Base-by-base conservation (phyloP, 2,888 invertebrate genomes). In the Serrognathus titanus region DNA sequence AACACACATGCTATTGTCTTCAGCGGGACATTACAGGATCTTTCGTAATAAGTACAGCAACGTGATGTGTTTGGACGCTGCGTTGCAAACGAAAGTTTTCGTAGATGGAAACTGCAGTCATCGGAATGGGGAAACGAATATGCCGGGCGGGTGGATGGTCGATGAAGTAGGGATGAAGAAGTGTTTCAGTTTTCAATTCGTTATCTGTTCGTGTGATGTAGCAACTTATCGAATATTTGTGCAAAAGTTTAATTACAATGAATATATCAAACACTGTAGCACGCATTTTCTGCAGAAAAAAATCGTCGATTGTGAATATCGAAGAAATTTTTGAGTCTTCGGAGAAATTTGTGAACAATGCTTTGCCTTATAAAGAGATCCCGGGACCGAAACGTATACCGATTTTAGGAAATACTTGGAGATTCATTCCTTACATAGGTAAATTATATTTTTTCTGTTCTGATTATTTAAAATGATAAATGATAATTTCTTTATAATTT, bases 351-450 rank as follows among this genome's bases (percentile, higher is more conserved):
- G 70, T 77, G 39, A 71, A 75, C 0, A 69, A 72, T 6, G 77
- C 79, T 3, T 77, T 77, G 57, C 76, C 82, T 12, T 85, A 84
- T 78, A 76, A 79, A 1, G 77, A 81, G 31, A 81, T 85, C 0
- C 85, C 85, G 0, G 85, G 85, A 1, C 85, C 85, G 0, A 82
- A 79, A 63, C 81, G 84, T 0, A 60, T 84, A n/a, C 85, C 85
- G 0, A 51, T 85, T 0, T 68, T 85, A 7, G 85, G 85, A 1
- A 85, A 85, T 63, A 83, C 81, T 3, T 85, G 85, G 85, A 75
- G 84, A 63, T 85, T 85, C 64, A 77, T 82, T 20, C 85, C 85
- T 35, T 81, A 79, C 68, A 78, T 85, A 55, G 85, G 85, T 84
- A 72, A 78, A 80, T 66, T 16, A 9, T 40, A 41, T 12, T 24